Evolutionary conservation across 2,113 vertebrate species (phyloP), one percentile per base, ranked within the genome.

Genomic region (Fukomys damarensis): DNA sequence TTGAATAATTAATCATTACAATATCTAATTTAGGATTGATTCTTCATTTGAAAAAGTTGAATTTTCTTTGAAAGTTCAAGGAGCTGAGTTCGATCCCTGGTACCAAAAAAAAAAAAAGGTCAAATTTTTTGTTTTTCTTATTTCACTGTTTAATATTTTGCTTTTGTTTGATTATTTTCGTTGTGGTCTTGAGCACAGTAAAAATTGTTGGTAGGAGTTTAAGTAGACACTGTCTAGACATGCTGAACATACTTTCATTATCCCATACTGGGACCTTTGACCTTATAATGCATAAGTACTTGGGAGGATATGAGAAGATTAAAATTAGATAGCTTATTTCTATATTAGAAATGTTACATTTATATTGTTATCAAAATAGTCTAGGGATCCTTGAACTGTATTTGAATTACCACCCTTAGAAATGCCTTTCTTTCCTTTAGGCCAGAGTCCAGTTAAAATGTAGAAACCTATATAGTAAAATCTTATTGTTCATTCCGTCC

Each of bases 81-180:
- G n/a, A n/a, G n/a, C n/a, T n/a, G n/a, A n/a, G 7, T 38, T 26
- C n/a, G n/a, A n/a, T n/a, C n/a, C n/a, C n/a, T n/a, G n/a, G n/a
- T n/a, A n/a, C n/a, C n/a, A n/a, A n/a, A n/a, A n/a, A n/a, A n/a
- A n/a, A n/a, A n/a, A n/a, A n/a, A n/a, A n/a, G n/a, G n/a, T n/a
- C n/a, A n/a, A n/a, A n/a, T n/a, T n/a, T n/a, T n/a, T n/a, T n/a
- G 20, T 43, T 46, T 83, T 68, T 49, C 30, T 35, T 52, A 38
- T 84, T 65, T 24, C 20, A 74, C 11, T 74, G 12, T 86, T 93
- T 76, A 41, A 38, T n/a, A n/a, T 89, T 94, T 94, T 52, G 7
- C 20, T 93, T 91, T 92, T 41, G 14, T 58, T 66, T n/a, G 28
- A 17, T 94, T 83, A 61, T 86, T 93, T 94, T 74, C 24, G 11